Evolutionary conservation across 2,113 vertebrate genomes (phyloP).

Genomic region (Thamnophis sirtalis): DNA sequence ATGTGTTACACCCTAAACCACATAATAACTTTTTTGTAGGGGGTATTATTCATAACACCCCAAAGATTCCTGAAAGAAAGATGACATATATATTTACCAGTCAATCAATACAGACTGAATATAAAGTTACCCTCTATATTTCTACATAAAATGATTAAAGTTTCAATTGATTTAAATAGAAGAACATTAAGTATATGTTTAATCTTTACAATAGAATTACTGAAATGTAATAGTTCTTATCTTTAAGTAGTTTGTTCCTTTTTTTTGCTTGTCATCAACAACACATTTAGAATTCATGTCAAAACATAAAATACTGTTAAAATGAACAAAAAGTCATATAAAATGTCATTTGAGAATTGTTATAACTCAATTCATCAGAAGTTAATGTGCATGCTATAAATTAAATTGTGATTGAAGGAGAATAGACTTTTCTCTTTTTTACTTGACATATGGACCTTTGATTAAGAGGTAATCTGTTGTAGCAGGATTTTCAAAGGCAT

Average conservation of each 20-base stretch:
- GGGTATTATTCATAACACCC: not conserved
- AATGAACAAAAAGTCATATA: not conserved
- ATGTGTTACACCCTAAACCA: not conserved
- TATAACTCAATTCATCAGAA: not conserved
- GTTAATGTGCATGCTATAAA: not conserved
- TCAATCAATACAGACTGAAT: not conserved
- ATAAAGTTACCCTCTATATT: not conserved
- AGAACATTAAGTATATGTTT: not conserved
- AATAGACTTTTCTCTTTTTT: not conserved
- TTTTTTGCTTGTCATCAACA: not conserved
- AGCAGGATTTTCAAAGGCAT: not conserved
- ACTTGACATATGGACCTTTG: not conserved
- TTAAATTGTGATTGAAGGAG: not conserved
- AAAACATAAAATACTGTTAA: not conserved
- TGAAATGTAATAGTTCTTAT: not conserved
- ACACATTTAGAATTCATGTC: not conserved
- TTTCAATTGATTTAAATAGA: not conserved
- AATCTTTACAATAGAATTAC: not conserved
- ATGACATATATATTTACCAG: not conserved
- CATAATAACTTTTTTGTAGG: not conserved
- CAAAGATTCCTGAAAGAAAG: not conserved
- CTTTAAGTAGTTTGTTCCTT: not conserved
- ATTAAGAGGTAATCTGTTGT: not conserved
- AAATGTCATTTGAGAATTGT: not conserved
- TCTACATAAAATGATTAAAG: not conserved